These are phyloP conservation scores for Channa maculata DNA, from an alignment of 2,113 vertebrate genomes.

Conservation along the genomic window DNA sequence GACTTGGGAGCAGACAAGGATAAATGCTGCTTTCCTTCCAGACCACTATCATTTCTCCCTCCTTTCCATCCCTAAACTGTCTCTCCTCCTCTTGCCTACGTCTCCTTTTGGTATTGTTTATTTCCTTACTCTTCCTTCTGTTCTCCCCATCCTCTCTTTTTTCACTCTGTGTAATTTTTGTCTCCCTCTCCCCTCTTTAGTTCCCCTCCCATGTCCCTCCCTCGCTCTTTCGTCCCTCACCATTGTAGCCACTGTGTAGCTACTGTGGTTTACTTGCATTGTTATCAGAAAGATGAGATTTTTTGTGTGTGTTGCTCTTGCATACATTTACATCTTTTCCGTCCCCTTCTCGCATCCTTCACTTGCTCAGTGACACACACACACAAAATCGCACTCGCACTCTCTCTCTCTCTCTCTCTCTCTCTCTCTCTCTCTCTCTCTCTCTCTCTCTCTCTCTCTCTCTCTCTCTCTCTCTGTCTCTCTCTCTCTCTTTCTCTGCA, in stretches of 20 bases:
- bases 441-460: neutral
- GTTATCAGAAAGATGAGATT: slow-evolving; percentile 42
- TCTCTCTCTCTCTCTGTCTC: slow-evolving; percentile 29
- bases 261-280: slow-evolving; percentile 35
- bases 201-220: slow-evolving; percentile 21
- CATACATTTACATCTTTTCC: slow-evolving; percentile 12
- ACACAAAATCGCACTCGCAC: slow-evolving; percentile 14
- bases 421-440: no score
- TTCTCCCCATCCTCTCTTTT: slow-evolving; percentile 9
- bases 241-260: neutral
- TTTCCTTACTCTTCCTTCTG: slow-evolving; percentile 5
- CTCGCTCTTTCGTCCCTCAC: slow-evolving; percentile 31
- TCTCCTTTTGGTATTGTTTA: slow-evolving; percentile 32
- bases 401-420: slow-evolving; percentile 4
- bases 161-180: neutral
- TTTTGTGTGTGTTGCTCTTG: neutral
- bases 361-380: neutral
- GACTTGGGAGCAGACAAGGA: slow-evolving; percentile 18
- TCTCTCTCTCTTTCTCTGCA: slow-evolving; percentile 66
- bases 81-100: slow-evolving; percentile 19
- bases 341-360: neutral
- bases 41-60: slow-evolving; percentile 40
- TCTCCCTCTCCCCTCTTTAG: slow-evolving; percentile 9
- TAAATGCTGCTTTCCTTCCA: slow-evolving; percentile 24
- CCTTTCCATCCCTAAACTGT: slow-evolving; percentile 2